Percentiles rank a stretch among this genome's conserved stretches.
phyloP scores from a whole-genome alignment of 2,797 vertebrate species.

The Orestias chungarensis region DNA sequence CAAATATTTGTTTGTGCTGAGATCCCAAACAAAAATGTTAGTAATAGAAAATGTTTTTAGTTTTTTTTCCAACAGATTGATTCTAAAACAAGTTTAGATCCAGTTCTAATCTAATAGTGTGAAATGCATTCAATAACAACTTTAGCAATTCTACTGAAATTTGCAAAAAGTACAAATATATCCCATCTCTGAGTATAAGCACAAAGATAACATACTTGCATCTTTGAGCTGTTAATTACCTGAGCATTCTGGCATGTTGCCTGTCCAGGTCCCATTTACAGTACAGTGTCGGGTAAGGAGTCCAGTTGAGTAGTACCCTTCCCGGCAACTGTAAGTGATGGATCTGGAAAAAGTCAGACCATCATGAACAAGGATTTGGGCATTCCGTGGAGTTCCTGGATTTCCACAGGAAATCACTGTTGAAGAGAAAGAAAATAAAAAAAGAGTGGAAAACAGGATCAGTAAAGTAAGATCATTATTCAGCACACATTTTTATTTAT shows the following conservation, averaged over 20 bases:
- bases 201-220: neutral
- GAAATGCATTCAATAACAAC: neutral
- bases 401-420: conserved; percentile 96
- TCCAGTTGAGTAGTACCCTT: conserved; percentile 93
- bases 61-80: neutral
- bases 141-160: neutral
- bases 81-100: neutral
- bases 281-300: conserved; percentile 97
- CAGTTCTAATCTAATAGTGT: neutral
- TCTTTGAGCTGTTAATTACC: conserved; percentile 73
- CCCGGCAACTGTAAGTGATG: conserved; percentile 92
- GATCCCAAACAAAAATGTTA: neutral
- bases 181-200: neutral
- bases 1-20: neutral
- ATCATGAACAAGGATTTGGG: conserved; percentile 89
- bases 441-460: conserved; percentile 4
- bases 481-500: too few relatives aligned
- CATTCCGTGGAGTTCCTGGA: conserved; percentile 92
- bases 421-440: conserved; percentile 14
- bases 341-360: conserved; percentile 93
- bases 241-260: conserved; percentile 91
- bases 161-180: neutral
- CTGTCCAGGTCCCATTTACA: conserved; percentile 96
- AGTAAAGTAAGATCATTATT: neutral
- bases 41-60: neutral